Conservation (phyloP, 2,113 vertebrate genomes). For the Malurus alboscapulatus region DNA sequence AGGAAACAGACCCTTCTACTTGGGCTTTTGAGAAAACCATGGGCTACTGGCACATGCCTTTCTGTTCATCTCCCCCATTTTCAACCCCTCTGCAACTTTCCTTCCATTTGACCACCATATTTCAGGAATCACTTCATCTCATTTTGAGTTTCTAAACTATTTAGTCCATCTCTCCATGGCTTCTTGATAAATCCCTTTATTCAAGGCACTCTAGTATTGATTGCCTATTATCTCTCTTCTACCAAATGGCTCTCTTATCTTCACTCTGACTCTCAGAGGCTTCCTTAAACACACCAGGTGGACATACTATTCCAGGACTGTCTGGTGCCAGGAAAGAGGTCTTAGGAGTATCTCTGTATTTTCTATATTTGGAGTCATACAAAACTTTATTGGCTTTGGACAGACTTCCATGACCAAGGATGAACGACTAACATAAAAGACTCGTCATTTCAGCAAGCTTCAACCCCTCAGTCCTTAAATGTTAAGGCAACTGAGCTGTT, state of each 20-base stretch:
- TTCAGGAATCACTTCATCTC: background rate
- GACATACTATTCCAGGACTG: background rate
- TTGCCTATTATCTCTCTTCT: background rate
- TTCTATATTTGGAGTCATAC: background rate
- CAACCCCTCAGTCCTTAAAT: background rate
- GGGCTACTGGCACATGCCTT: background rate
- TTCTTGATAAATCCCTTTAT: background rate
- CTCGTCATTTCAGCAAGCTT: background rate
- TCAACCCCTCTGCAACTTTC: background rate
- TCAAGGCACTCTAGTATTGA: background rate
- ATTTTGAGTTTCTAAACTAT: background rate
- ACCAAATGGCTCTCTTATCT: background rate
- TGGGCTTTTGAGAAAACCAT: background rate
- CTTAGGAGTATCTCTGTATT: background rate
- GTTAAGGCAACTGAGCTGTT: background rate
- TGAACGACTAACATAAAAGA: background rate
- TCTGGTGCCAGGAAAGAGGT: background rate
- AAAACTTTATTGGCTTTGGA: background rate
- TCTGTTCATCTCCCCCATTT: background rate
- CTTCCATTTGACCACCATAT: background rate
- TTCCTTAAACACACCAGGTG: background rate
- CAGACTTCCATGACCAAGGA: background rate
- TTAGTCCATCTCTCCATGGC: background rate
- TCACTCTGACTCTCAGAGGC: background rate
- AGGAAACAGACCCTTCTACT: background rate